phyloP scores from a whole-genome alignment of 2,888 invertebrate species.

The Melanargia galathea region DNA sequence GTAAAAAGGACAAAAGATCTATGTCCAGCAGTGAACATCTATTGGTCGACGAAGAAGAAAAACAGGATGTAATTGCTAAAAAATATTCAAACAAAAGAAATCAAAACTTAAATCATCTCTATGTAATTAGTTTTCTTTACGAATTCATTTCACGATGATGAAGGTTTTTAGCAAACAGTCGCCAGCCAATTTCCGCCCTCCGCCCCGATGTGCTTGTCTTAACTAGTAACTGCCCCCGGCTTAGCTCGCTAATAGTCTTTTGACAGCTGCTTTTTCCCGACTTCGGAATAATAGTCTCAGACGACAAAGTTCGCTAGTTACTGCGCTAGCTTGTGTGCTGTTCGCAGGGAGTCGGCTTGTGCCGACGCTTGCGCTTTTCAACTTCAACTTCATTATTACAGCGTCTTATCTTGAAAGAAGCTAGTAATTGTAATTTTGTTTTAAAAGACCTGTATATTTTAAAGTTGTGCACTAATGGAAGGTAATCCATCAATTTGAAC shows the following conservation, averaged over 20 bases:
- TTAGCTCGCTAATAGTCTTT: slow-evolving; percentile 29
- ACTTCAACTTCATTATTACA: background rate
- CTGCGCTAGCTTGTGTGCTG: background rate
- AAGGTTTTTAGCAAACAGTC: no score
- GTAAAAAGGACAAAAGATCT: no score
- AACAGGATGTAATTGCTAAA: no score
- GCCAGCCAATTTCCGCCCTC: no score
- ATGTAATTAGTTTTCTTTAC: no score
- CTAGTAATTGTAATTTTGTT: background rate
- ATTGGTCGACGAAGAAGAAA: no score
- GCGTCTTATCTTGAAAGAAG: background rate
- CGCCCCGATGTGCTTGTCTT: slow-evolving; percentile 2
- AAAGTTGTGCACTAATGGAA: no score
- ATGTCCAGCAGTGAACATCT: no score
- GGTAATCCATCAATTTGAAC: no score
- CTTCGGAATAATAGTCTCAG: slow-evolving; percentile 29
- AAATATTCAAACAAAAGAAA: no score
- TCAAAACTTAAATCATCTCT: no score
- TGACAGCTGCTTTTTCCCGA: slow-evolving; percentile 32
- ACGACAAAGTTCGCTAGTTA: slow-evolving; percentile 12
- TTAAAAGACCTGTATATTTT: background rate
- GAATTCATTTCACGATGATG: background rate
- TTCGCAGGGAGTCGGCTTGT: background rate
- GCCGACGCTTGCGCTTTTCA: background rate
- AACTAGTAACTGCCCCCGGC: slow-evolving; percentile 32